Percentiles rank a stretch among this genome's conserved stretches.
These are phyloP conservation scores for Brienomyrus brachyistius DNA, from an alignment of 2,113 vertebrate genomes.

Conservation along the genomic window DNA sequence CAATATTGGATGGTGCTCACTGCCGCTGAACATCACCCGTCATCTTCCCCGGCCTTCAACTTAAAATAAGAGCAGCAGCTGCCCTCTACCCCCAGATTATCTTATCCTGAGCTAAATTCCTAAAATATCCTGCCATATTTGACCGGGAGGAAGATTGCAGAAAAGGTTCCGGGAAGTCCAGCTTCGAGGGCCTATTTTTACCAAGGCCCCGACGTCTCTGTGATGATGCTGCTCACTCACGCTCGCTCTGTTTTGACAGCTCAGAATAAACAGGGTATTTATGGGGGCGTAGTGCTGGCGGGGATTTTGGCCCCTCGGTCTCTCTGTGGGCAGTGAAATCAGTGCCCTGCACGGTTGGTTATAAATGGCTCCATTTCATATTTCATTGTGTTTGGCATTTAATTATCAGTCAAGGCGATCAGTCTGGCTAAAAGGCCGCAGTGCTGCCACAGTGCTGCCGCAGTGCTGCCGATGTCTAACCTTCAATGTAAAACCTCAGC, in stretches of 20 bases:
- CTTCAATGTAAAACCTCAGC: not conserved
- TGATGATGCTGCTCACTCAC: not conserved
- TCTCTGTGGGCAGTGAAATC: conserved; percentile 21
- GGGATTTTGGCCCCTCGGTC: not conserved
- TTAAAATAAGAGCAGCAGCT: conserved; percentile 66
- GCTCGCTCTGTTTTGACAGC: conserved; percentile 24
- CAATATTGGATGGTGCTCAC: not conserved
- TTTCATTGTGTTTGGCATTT: not conserved
- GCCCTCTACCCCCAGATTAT: conserved; percentile 53
- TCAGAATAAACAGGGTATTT: conserved; percentile 44
- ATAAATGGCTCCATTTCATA: conserved; percentile 4
- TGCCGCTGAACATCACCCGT: conserved; percentile 23
- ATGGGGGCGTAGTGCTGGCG: conserved; percentile 35
- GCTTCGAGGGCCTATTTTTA: conserved; percentile 24
- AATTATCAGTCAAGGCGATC: not conserved
- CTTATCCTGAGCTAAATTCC: conserved; percentile 55
- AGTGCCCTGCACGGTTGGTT: conserved; percentile 17
- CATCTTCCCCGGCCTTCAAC: conserved; percentile 40
- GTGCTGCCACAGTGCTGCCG: no score
- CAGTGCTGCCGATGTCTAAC: not conserved
- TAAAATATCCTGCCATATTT: conserved; percentile 59
- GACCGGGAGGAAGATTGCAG: conserved; percentile 40
- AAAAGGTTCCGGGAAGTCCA: conserved; percentile 39
- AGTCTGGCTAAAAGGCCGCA: not conserved
- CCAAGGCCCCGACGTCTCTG: not conserved